phyloP scores from a whole-genome alignment of 2,888 invertebrate species.

The Steinernema carpocapsae region DNA sequence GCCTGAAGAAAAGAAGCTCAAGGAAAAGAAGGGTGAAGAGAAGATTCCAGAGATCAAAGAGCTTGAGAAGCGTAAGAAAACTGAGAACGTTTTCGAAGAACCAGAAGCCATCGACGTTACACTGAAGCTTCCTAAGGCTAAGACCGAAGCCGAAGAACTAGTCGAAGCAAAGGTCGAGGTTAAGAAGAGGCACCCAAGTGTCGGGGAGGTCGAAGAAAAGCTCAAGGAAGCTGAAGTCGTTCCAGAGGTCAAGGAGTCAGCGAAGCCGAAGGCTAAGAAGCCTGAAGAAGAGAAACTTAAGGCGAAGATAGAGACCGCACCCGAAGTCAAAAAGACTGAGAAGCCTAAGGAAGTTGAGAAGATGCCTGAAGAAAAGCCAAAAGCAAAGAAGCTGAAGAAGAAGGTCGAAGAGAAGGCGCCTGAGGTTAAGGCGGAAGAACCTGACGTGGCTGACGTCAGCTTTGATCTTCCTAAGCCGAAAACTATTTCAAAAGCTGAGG shows the following conservation, averaged over 20 bases:
- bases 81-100: not conserved
- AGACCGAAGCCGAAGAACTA: slow-evolving; percentile 20
- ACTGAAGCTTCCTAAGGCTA: not conserved
- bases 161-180: slow-evolving; percentile 35
- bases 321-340: slow-evolving; percentile 18
- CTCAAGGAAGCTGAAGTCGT: not conserved
- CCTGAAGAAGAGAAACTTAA: slow-evolving; percentile 35
- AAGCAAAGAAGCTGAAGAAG: slow-evolving; percentile 38
- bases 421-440: not conserved
- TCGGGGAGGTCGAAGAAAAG: not conserved
- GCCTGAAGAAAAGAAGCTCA: slow-evolving; percentile 34
- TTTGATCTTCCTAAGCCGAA: not conserved
- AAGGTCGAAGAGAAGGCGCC: slow-evolving; percentile 38
- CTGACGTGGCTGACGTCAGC: not conserved
- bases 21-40: slow-evolving; percentile 36
- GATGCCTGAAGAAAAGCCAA: slow-evolving; percentile 40
- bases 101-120: not conserved
- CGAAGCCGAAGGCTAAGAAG: slow-evolving; percentile 39
- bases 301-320: not conserved
- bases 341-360: no score
- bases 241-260: slow-evolving; percentile 6
- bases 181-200: not conserved
- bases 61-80: not conserved
- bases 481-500: not conserved
- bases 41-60: slow-evolving; percentile 33